Evolutionary conservation across 2,888 invertebrate species (phyloP).

Genomic region (Cephus rjabovi): DNA sequence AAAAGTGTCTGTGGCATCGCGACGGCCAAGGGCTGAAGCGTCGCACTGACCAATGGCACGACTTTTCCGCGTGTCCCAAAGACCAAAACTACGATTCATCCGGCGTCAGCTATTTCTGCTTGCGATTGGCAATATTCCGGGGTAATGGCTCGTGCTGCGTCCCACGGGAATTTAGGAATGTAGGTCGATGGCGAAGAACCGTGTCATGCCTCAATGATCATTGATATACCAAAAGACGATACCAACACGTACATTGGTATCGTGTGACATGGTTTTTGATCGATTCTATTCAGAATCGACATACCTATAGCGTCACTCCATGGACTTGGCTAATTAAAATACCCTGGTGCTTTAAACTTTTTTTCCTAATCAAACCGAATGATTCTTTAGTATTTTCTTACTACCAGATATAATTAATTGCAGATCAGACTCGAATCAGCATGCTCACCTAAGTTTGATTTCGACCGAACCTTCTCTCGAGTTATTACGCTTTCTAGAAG

Average conservation of each 20-base stretch:
- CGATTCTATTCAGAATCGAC: neutral
- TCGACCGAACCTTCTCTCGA: neutral
- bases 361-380: neutral
- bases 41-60: neutral
- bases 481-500: neutral
- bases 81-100: neutral
- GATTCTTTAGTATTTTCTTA: neutral
- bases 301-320: neutral
- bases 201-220: neutral
- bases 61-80: neutral
- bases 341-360: neutral
- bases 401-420: neutral
- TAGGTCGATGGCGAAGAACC: neutral
- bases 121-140: neutral
- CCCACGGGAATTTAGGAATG: neutral
- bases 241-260: neutral
- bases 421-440: neutral
- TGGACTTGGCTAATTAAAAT: neutral
- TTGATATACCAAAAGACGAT: neutral
- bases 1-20: neutral
- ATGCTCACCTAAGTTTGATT: neutral
- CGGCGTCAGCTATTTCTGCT: slow-evolving; percentile 2
- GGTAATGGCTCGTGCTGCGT: neutral
- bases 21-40: neutral
- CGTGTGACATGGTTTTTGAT: neutral